phyloP scores from a whole-genome alignment of 2,113 vertebrate genomes.

The Alouatta palliata region DNA sequence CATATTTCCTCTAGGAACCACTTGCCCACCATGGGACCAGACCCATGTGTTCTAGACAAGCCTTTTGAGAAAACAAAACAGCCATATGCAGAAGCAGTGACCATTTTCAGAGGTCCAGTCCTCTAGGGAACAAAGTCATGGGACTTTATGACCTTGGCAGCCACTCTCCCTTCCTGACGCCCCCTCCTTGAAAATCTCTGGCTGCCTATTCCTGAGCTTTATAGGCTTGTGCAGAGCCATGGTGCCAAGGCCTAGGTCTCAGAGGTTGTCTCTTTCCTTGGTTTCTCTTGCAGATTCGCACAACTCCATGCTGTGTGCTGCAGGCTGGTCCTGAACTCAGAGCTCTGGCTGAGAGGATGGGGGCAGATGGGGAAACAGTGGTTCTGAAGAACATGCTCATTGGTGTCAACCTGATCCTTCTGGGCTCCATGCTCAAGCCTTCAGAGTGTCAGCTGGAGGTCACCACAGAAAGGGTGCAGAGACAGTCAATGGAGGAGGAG shows the following conservation, averaged over 20 bases:
- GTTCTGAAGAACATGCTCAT: slow-evolving; percentile 84
- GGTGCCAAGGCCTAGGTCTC: neutral
- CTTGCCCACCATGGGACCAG: neutral
- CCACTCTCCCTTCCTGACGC: neutral
- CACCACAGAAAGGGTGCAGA: slow-evolving; percentile 80
- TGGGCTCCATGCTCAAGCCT: slow-evolving; percentile 81
- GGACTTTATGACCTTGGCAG: neutral
- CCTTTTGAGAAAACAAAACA: neutral
- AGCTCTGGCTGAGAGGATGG: slow-evolving; percentile 81
- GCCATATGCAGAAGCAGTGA: neutral
- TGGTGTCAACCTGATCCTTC: slow-evolving; percentile 84
- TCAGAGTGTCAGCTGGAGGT: slow-evolving; percentile 84
- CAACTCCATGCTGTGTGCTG: neutral
- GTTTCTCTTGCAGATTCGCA: slow-evolving; percentile 68
- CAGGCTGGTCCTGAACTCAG: slow-evolving; percentile 59
- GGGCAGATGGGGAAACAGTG: slow-evolving; percentile 79
- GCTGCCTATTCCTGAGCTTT: neutral
- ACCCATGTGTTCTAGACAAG: neutral
- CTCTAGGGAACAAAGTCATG: neutral
- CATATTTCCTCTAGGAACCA: neutral
- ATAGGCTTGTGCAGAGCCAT: rapidly evolving
- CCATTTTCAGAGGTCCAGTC: neutral
- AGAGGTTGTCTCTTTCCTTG: neutral
- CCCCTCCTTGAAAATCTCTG: neutral
- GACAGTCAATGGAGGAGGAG: slow-evolving; percentile 81